Evolutionary conservation across 2,888 invertebrate genomes (phyloP).

Genomic region (Oligia latruncula): DNA sequence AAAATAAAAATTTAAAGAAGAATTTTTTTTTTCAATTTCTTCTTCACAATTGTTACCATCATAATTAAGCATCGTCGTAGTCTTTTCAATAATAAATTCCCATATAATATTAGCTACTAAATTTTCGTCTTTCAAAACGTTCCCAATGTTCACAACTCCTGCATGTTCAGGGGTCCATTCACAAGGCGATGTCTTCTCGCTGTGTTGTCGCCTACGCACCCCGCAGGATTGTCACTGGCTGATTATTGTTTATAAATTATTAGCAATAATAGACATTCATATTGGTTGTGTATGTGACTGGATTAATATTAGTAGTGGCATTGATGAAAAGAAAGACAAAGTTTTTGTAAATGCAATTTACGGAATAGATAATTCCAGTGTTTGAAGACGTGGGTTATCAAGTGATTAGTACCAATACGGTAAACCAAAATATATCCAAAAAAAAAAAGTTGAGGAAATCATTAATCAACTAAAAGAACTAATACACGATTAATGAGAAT

Average conservation of each 20-base stretch:
- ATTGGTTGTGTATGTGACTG: constrained; percentile 10
- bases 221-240: constrained; percentile 74
- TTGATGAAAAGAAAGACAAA: not conserved
- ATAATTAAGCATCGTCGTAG: not conserved
- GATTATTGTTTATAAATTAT: constrained; percentile 65
- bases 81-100: not conserved
- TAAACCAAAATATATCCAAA: not conserved
- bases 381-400: not conserved
- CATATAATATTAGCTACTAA: not conserved
- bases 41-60: not conserved
- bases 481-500: not conserved
- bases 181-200: constrained; percentile 64
- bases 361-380: not conserved
- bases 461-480: not conserved
- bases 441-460: not conserved
- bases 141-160: constrained; percentile 35
- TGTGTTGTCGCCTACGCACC: constrained; percentile 79
- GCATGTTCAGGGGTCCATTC: constrained; percentile 68
- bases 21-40: not conserved
- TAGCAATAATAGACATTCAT: constrained; percentile 40
- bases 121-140: not conserved
- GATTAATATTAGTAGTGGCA: constrained; percentile 1
- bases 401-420: no score
- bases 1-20: no score
- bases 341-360: not conserved